Conservation (phyloP, 2,797 vertebrate genomes). For the Euphonia xanthogaster region DNA sequence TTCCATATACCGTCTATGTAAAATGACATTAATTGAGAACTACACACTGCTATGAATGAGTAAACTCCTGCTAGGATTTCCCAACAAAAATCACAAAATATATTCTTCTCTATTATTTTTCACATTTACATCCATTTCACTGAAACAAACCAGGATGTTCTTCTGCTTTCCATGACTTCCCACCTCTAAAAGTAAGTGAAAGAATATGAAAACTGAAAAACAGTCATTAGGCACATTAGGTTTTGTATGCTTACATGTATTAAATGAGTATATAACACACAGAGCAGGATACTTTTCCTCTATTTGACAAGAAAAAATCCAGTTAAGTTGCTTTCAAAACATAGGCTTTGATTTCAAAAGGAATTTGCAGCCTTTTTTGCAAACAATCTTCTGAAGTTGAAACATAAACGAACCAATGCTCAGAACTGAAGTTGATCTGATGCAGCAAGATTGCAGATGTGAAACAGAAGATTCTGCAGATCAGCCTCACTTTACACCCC, state of each 20-base stretch:
- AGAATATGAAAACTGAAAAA: neutral
- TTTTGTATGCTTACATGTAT: neutral
- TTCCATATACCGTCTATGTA: neutral
- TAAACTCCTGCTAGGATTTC: neutral
- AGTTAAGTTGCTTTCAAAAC: neutral
- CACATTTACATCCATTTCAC: neutral
- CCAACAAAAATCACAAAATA: neutral
- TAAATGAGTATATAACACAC: neutral
- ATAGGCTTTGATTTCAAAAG: neutral
- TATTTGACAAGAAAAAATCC: neutral
- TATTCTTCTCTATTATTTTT: neutral
- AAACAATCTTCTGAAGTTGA: neutral
- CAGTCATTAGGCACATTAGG: neutral
- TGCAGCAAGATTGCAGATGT: neutral
- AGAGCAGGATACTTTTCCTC: neutral
- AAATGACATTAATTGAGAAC: neutral
- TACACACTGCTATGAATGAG: neutral
- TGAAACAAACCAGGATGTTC: neutral
- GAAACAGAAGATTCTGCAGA: neutral
- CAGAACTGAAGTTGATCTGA: neutral
- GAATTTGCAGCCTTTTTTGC: neutral
- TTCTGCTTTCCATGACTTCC: neutral
- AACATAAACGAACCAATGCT: neutral
- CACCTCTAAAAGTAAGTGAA: neutral
- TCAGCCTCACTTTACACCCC: neutral